Percentiles rank a stretch among this genome's conserved stretches.
These are phyloP conservation scores for Seriola aureovittata DNA, from an alignment of 2,113 vertebrate genomes.

Conservation along the genomic window DNA sequence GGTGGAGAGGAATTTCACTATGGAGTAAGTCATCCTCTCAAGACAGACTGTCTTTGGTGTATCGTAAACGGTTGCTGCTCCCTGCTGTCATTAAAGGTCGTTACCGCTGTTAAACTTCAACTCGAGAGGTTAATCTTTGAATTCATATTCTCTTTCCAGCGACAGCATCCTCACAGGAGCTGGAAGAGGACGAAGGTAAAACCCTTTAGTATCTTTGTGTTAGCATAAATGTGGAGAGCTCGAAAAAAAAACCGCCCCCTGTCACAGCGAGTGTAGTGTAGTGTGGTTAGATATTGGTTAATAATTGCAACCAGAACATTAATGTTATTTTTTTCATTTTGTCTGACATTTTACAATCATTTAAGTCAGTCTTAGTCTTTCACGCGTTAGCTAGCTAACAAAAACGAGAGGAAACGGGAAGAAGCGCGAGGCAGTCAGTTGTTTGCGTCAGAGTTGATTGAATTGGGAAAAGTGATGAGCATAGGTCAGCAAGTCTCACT, in stretches of 20 bases:
- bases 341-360: background rate
- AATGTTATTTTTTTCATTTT: no score
- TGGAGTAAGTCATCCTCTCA: background rate
- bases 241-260: background rate
- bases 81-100: background rate
- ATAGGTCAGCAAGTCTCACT: no score
- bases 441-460: background rate
- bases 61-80: background rate
- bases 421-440: background rate
- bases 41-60: background rate
- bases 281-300: background rate
- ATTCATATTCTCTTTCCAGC: background rate
- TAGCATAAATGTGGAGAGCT: slow-evolving; percentile 9
- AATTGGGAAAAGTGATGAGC: background rate
- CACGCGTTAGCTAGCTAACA: background rate
- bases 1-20: accelerated
- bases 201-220: background rate
- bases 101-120: slow-evolving; percentile 50
- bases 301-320: background rate
- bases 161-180: slow-evolving; percentile 33
- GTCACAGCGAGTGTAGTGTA: background rate
- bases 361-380: background rate
- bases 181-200: slow-evolving; percentile 50
- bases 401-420: background rate
- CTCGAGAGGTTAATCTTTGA: background rate